Percentiles rank a stretch among this genome's conserved stretches.
phyloP scores from a whole-genome alignment of 2,888 invertebrate genomes.

The Acleris laterana region DNA sequence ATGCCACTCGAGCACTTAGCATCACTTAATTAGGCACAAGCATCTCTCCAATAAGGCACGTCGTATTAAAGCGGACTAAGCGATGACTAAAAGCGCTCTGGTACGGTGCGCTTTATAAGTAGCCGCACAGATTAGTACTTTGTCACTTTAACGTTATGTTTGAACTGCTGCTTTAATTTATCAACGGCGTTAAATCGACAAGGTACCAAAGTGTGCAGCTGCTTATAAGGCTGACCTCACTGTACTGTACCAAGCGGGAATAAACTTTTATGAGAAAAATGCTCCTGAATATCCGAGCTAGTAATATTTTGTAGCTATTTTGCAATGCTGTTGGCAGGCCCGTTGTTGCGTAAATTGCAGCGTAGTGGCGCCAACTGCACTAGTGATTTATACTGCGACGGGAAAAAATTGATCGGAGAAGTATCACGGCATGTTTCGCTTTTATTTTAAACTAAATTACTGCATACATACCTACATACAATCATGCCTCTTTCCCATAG shows the following conservation, averaged over 20 bases:
- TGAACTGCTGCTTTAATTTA: too few species aligned
- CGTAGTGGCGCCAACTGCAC: conserved; percentile 46
- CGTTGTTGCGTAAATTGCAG: conserved; percentile 53
- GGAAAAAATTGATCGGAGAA: conserved; percentile 38
- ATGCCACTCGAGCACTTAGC: conserved; percentile 12
- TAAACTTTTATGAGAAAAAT: conserved; percentile 59
- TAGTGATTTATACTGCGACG: conserved; percentile 46
- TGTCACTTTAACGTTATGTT: too few species aligned
- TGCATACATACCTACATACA: too few species aligned
- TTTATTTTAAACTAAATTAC: not conserved
- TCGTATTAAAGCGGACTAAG: conserved; percentile 44
- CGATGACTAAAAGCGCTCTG: conserved; percentile 33
- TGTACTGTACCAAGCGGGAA: conserved; percentile 38
- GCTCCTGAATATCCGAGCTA: conserved; percentile 44
- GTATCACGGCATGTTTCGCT: not conserved
- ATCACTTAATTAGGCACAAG: conserved; percentile 30
- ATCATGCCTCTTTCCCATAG: too few species aligned
- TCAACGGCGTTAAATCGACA: too few species aligned
- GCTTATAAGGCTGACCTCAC: too few species aligned
- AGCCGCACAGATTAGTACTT: too few species aligned
- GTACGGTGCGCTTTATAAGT: conserved; percentile 13
- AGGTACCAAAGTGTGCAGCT: too few species aligned
- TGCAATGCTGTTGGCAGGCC: conserved; percentile 51
- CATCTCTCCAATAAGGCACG: conserved; percentile 25
- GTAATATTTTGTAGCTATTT: conserved; percentile 50